These are phyloP conservation scores for Oenanthe melanoleuca DNA, from an alignment of 2,113 vertebrate genomes.

Conservation along the genomic window DNA sequence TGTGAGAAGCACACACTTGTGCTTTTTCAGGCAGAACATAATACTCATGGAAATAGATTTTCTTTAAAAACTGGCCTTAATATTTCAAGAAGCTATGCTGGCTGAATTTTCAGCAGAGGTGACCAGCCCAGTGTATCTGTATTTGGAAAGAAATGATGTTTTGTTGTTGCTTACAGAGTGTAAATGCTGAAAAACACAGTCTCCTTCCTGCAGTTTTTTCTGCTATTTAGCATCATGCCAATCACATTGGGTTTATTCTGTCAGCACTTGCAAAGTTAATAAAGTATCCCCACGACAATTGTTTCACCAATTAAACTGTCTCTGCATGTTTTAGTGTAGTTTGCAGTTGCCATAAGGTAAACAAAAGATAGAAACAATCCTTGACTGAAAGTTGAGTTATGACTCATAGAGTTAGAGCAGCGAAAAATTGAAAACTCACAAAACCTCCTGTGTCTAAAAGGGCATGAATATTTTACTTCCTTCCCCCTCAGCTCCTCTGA, in stretches of 20 bases:
- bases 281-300: not conserved
- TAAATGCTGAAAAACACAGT: not conserved
- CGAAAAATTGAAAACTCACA: not conserved
- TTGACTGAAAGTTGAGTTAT: not conserved
- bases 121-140: not conserved
- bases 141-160: not conserved
- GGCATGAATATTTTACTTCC: not conserved
- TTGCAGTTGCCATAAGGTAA: not conserved
- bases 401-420: not conserved
- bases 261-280: not conserved
- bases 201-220: not conserved
- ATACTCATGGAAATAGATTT: not conserved
- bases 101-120: not conserved
- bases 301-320: not conserved
- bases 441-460: not conserved
- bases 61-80: not conserved
- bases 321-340: not conserved
- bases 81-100: not conserved
- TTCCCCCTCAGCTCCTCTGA: not conserved
- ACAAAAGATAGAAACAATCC: not conserved
- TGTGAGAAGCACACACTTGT: not conserved
- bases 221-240: not conserved
- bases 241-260: not conserved
- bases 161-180: not conserved
- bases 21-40: not conserved